Evolutionary conservation across 2,888 invertebrate species (phyloP).

Genomic region (Marronus borbonicus): DNA sequence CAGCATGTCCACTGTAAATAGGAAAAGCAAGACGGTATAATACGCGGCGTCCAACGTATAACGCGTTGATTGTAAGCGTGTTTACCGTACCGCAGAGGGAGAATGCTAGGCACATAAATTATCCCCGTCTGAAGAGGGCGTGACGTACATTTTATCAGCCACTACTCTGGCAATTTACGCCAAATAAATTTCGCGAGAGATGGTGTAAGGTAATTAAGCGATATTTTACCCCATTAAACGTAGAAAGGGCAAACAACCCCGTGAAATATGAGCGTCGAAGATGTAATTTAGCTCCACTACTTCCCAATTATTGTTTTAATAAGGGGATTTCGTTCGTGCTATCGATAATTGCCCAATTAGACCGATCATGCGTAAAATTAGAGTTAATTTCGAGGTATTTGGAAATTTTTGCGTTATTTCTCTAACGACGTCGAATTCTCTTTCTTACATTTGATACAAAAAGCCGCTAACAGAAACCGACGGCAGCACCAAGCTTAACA

Average conservation of each 20-base stretch:
- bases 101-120: slow-evolving; percentile 27
- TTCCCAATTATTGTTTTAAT: neutral
- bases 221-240: slow-evolving; percentile 6
- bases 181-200: slow-evolving; percentile 35
- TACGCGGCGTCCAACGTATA: neutral
- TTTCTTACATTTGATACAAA: no score
- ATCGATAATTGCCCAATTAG: neutral
- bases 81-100: neutral
- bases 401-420: no score
- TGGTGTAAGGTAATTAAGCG: slow-evolving; percentile 16
- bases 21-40: neutral
- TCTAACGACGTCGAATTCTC: no score
- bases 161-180: slow-evolving; percentile 24
- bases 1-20: slow-evolving; percentile 53
- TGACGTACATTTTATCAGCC: slow-evolving; percentile 37
- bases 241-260: neutral
- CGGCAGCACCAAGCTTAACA: no score
- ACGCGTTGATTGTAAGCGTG: neutral
- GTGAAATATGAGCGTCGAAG: slow-evolving; percentile 2
- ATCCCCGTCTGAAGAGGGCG: slow-evolving; percentile 2
- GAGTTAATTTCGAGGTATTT: neutral
- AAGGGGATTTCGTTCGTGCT: neutral
- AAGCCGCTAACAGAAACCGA: no score
- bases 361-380: neutral
- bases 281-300: neutral